Evolutionary conservation across 2,888 invertebrate species (phyloP).

Genomic region (Ormia ochracea): DNA sequence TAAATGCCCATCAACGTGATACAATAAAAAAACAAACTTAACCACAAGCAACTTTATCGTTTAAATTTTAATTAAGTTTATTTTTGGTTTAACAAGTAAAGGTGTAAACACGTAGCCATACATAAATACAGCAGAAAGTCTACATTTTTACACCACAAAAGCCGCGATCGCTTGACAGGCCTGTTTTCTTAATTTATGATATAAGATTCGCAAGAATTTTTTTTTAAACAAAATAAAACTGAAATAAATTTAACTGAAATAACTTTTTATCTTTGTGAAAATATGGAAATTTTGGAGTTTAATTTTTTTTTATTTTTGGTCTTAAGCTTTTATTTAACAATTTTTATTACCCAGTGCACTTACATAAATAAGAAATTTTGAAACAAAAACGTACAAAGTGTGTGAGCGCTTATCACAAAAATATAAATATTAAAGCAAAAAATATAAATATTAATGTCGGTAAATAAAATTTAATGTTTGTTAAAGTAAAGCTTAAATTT

Average conservation of each 20-base stretch:
- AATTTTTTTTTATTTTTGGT: not conserved
- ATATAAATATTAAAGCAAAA: not conserved
- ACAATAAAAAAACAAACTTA: not conserved
- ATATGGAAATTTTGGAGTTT: not conserved
- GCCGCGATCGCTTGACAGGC: not conserved
- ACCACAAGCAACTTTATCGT: not conserved
- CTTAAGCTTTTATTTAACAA: not conserved
- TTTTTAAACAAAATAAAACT: not conserved
- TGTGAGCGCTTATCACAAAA: not conserved
- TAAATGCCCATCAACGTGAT: not conserved
- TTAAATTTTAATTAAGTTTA: slow-evolving; percentile 3
- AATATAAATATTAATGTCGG: not conserved
- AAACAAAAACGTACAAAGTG: not conserved
- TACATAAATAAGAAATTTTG: not conserved
- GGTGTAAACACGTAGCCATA: not conserved
- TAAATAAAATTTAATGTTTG: not conserved
- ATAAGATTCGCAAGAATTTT: not conserved
- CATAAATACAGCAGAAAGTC: not conserved
- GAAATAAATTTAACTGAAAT: not conserved
- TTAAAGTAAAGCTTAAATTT: not conserved
- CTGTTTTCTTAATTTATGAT: not conserved
- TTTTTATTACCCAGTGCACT: slow-evolving; percentile 6
- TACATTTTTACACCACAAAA: not conserved
- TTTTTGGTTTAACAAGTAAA: slow-evolving; percentile 10
- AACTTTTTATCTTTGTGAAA: not conserved